Conservation (phyloP, 2,113 vertebrate species). For the Sorex fumeus region DNA sequence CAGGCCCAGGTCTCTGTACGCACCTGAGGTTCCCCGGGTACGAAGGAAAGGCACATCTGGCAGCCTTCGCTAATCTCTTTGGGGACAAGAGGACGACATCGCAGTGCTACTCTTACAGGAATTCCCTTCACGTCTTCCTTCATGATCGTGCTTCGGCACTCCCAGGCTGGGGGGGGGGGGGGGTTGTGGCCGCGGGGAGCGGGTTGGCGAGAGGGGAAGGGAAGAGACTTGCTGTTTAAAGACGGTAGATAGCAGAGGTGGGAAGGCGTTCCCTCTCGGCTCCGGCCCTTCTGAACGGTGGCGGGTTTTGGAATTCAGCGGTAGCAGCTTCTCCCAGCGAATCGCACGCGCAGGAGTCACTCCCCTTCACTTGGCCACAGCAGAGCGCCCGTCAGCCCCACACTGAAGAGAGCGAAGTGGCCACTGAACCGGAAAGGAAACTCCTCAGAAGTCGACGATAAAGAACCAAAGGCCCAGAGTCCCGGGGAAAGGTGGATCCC, state of each 20-base stretch:
- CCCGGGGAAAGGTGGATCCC: not conserved
- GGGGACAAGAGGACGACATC: conserved; percentile 94
- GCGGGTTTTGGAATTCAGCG: not conserved
- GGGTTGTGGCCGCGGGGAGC: no score
- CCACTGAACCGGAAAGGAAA: conserved; percentile 46
- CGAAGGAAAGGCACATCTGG: conserved; percentile 94
- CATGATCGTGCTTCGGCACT: conserved; percentile 84
- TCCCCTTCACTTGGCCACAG: not conserved
- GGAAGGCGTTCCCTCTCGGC: not conserved
- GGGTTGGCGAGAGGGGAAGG: no score
- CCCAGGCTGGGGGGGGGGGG: not conserved
- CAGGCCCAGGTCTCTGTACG: not conserved
- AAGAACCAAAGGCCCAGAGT: conserved; percentile 5
- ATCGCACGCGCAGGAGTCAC: conserved; percentile 2
- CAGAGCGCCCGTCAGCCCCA: not conserved
- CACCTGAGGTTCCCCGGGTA: conserved; percentile 95
- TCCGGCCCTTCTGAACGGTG: not conserved
- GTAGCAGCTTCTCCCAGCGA: not conserved
- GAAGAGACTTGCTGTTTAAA: no score
- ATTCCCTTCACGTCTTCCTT: conserved; percentile 93
- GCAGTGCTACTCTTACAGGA: conserved; percentile 95
- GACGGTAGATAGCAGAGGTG: not conserved
- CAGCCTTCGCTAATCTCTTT: conserved; percentile 96
- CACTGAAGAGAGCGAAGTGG: not conserved
- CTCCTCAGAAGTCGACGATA: not conserved